These are phyloP conservation scores for Thinocorus orbignyianus DNA, from an alignment of 2,113 vertebrate species.

Conservation along the genomic window DNA sequence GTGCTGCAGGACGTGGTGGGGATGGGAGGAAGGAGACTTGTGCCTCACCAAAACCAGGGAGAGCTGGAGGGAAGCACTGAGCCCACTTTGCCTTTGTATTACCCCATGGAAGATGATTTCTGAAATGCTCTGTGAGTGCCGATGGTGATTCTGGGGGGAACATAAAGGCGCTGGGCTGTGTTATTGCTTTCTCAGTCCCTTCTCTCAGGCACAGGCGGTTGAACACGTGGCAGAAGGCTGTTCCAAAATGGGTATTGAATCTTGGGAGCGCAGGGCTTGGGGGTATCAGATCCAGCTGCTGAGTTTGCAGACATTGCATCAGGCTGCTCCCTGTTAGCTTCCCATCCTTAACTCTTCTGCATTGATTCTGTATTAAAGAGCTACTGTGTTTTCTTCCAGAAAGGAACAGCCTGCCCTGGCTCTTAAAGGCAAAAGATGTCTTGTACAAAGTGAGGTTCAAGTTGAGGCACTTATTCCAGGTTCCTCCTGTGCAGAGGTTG, in stretches of 20 bases:
- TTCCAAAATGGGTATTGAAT: background rate
- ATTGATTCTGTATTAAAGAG: background rate
- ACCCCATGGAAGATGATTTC: background rate
- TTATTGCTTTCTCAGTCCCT: background rate
- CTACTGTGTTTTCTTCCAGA: background rate
- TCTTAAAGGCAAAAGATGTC: background rate
- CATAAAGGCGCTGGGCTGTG: background rate
- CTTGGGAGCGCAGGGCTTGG: background rate
- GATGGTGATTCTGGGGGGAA: background rate
- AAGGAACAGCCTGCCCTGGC: background rate
- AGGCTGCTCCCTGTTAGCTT: background rate
- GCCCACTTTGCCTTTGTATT: background rate
- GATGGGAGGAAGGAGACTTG: background rate
- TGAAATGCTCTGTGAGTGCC: background rate
- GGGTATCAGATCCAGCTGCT: background rate
- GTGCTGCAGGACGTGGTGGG: background rate
- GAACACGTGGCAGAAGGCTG: background rate
- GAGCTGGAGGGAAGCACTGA: background rate
- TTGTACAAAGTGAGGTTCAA: background rate
- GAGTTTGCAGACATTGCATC: background rate
- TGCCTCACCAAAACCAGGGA: background rate
- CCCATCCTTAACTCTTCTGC: background rate
- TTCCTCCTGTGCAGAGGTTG: background rate
- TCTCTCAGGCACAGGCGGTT: background rate
- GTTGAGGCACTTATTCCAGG: background rate